Evolutionary conservation across 2,797 vertebrate species (phyloP).

Genomic region (Acomys russatus): DNA sequence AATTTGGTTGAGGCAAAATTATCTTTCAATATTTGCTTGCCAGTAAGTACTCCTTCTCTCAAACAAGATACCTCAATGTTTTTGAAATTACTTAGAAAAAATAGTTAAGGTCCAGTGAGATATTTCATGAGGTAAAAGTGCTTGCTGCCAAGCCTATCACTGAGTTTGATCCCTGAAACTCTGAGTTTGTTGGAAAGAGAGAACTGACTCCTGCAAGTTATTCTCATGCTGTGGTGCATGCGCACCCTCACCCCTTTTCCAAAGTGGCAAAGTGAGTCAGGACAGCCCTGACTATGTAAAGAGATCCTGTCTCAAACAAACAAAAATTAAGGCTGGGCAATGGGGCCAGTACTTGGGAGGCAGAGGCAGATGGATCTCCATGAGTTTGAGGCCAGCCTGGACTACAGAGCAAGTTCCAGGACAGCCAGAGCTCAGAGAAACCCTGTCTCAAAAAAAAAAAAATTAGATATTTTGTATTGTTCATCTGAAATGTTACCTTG

Average conservation of each 20-base stretch:
- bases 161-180: not conserved
- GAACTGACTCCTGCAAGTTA: not conserved
- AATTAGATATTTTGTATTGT: not conserved
- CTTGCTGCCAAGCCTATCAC: not conserved
- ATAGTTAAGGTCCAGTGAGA: not conserved
- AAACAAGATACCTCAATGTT: constrained; percentile 3
- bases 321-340: not conserved
- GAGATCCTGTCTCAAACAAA: no score
- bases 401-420: not conserved
- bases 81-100: not conserved
- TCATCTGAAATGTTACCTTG: constrained; percentile 33
- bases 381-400: not conserved
- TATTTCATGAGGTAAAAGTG: not conserved
- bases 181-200: not conserved
- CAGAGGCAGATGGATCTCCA: not conserved
- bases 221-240: not conserved
- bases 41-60: constrained; percentile 18
- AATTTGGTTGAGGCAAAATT: constrained; percentile 57
- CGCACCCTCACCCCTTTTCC: not conserved
- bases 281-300: no score
- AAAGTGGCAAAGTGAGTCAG: not conserved
- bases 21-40: constrained; percentile 29
- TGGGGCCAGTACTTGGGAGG: not conserved
- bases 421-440: not conserved
- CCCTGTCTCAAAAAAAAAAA: not conserved